phyloP scores from a whole-genome alignment of 2,113 vertebrate genomes.

The Spermophilus dauricus region DNA sequence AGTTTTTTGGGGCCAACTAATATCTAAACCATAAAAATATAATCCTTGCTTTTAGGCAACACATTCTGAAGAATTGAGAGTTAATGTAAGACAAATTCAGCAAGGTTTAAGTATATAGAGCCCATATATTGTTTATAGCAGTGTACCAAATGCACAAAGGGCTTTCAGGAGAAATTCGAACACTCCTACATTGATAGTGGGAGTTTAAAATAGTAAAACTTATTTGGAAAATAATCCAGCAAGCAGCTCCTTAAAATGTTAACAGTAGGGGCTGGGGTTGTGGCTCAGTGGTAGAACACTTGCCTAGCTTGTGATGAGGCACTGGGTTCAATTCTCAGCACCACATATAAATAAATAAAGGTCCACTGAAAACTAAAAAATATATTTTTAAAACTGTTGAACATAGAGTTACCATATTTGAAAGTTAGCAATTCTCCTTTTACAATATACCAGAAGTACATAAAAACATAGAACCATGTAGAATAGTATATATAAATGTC shows the following conservation, averaged over 20 bases:
- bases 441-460: background rate
- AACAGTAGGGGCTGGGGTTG: background rate
- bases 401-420: background rate
- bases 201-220: background rate
- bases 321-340: too few relatives aligned
- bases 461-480: background rate
- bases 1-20: too few relatives aligned
- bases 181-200: background rate
- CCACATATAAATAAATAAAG: too few relatives aligned
- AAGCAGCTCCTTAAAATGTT: background rate
- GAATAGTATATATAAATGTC: background rate
- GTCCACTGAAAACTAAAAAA: too few relatives aligned
- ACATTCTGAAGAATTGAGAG: background rate
- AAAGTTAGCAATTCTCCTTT: background rate
- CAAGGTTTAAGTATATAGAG: background rate
- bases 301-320: too few relatives aligned
- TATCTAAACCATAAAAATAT: background rate
- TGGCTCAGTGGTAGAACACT: too few relatives aligned
- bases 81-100: background rate
- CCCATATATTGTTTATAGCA: background rate
- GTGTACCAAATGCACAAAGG: background rate
- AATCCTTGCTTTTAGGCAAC: background rate
- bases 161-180: background rate
- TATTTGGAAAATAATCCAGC: background rate
- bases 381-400: too few relatives aligned